Evolutionary conservation across 1,140 invertebrate genomes (phyloP), one percentile per base, ranked within the genome.

Genomic region (Brachionus plicatilis): DNA sequence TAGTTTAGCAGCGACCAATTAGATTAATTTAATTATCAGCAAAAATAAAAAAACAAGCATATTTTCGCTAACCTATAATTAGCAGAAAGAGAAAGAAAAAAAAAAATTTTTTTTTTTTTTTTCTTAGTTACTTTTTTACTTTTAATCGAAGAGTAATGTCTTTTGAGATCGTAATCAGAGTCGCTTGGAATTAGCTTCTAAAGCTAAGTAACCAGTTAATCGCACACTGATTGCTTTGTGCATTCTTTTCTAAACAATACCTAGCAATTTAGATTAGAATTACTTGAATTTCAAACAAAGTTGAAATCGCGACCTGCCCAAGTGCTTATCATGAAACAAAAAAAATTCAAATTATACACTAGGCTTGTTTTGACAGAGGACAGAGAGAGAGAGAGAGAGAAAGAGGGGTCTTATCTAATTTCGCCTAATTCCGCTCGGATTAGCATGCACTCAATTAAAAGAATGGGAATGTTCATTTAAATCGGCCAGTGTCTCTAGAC

Each of bases 61-160:
- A 24, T 60, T 60, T 60, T 60, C 53, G 20, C 17, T 60, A 60
- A 60, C 53, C 53, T 60, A 60, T 60, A 60, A 60, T 60, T 60
- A 60, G 53, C 53, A 60, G 53, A 60, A 60, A 60, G 53, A 60
- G 53, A 60, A 60, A 60, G 5, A 47, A 47, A 47, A 3, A 14
- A 12, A 60, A 9, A 20, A 3, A 1, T 1, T 60, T 20, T 53
- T 56, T 56, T 56, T 56, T 56, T 7, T 56, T 56, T 60, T 17
- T 60, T 60, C 53, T 60, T 60, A 60, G 53, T 60, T 60, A 60
- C 53, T 60, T 60, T 60, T 60, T 60, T 60, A 60, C 53, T 60
- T 60, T 60, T 60, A 60, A 60, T 60, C 53, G 53, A 60, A 60
- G 53, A 60, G 53, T 60, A 60, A 60, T 60, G 53, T 60, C 53